Evolutionary conservation across 2,113 vertebrate genomes (phyloP), one percentile per base, ranked within the genome.

Genomic region (Triplophysa rosa): DNA sequence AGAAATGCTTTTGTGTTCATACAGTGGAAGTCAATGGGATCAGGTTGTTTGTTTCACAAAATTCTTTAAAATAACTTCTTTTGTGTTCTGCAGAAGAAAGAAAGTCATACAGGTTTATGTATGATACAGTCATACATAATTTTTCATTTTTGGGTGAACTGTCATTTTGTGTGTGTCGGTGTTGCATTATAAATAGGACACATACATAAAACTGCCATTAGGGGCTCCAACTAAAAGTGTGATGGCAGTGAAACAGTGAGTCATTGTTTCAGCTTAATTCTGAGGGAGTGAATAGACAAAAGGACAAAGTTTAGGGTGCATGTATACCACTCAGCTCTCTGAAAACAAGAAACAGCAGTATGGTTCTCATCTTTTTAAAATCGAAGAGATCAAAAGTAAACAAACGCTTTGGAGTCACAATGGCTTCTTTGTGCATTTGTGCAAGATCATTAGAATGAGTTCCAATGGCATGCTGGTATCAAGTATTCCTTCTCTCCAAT

Each of bases 401-500:
- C 52, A 66, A 80, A 80, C 49, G 19, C 17, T 23, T 63, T 24
- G 4, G 33, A 52, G 37, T 47, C 40, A 67, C 62, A 74, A 74
- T 42, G 63, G 70, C 8, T 4, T 42, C 63, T 80, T 80, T 80
- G 49, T 80, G 3, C 45, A 26, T 80, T 54, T 23, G 26, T 76
- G 23, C 9, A 19, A 65, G 29, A 59, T 42, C 33, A 67, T 14
- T 80, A 49, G 52, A 74, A 59, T 45, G 33, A 12, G 9, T 66
- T 56, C 9, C 47, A 74, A 9, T 12, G 10, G 61, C 40, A 47
- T 33, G 12, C 26, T 54, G 29, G 45, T 70, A 49, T 16, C 16
- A 59, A 62, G n/a, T 52, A 64, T 67, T 56, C 3, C 29, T 70
- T 40, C 29, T 56, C 29, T 45, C 19, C 10, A 8, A 19, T n/a